A percentile compares a stretch with the other conserved stretches of the same genome.
Evolutionary conservation across 92 coral and sea anemone genomes (phyloP).

Genomic region (Meandrina meandrites): DNA sequence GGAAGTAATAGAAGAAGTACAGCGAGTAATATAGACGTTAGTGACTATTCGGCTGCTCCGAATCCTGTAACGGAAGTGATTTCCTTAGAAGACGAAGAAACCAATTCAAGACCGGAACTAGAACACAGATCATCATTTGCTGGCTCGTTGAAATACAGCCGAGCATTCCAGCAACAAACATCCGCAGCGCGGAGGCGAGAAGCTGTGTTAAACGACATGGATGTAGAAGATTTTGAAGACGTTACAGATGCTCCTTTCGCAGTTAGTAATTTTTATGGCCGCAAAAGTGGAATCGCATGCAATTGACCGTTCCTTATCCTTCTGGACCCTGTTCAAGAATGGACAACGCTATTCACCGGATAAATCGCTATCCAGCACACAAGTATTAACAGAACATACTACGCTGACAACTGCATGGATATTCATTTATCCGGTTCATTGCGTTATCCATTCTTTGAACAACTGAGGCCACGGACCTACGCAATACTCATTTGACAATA

Average conservation of each 20-base stretch:
- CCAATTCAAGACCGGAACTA: slow-evolving; percentile 16
- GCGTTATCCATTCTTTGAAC: too few species aligned
- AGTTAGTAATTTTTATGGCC: slow-evolving; percentile 22
- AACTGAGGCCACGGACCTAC: too few species aligned
- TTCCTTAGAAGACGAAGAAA: slow-evolving; percentile 4
- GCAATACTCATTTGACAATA: background rate
- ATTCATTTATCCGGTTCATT: too few species aligned
- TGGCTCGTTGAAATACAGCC: slow-evolving; percentile 62
- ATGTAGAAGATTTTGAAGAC: slow-evolving; percentile 45
- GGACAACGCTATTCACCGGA: background rate
- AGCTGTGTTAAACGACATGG: slow-evolving; percentile 19
- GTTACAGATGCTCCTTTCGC: slow-evolving; percentile 23
- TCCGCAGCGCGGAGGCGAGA: slow-evolving; percentile 18
- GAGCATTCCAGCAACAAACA: slow-evolving; percentile 56
- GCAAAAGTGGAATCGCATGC: slow-evolving; percentile 30
- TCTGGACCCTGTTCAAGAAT: too few species aligned
- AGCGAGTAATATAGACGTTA: background rate
- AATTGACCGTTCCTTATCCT: background rate
- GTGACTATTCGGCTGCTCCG: background rate
- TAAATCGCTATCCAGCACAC: too few species aligned
- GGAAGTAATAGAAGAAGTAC: background rate
- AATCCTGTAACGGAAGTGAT: slow-evolving; percentile 21
- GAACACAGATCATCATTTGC: slow-evolving; percentile 40
- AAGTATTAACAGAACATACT: too few species aligned
- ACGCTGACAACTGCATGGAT: too few species aligned